phyloP scores from a whole-genome alignment of 1,140 invertebrate species.

The Monomorium pharaonis region DNA sequence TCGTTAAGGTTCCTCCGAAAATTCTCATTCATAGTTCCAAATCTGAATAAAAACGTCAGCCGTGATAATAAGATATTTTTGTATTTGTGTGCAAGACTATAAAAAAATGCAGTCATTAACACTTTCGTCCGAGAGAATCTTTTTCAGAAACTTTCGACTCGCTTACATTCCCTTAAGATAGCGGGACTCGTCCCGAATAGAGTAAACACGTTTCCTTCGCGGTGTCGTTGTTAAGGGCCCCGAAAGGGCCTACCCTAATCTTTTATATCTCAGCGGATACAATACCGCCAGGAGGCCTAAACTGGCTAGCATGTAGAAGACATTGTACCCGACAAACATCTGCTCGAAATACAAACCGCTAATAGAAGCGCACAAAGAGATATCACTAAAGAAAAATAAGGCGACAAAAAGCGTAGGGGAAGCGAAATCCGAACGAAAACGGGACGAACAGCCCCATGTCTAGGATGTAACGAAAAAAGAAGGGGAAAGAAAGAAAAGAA shows the following conservation, averaged over 20 bases:
- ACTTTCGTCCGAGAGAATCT: background rate
- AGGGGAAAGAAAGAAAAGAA: background rate
- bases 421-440: conserved; percentile 15
- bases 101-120: background rate
- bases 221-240: conserved; percentile 48
- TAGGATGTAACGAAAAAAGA: conserved; percentile 17
- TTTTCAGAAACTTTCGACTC: background rate
- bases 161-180: background rate
- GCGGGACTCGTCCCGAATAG: conserved; percentile 36
- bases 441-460: background rate
- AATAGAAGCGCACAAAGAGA: conserved; percentile 81
- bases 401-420: conserved; percentile 13
- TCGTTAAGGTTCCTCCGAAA: background rate
- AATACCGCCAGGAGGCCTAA: conserved; percentile 77
- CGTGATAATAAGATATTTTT: background rate
- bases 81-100: background rate
- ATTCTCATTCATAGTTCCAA: background rate
- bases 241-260: conserved; percentile 73
- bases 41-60: background rate
- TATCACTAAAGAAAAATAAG: conserved; percentile 54
- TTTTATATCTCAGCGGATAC: conserved; percentile 78
- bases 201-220: conserved; percentile 63
- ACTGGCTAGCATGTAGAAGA: conserved; percentile 78
- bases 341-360: conserved; percentile 84
- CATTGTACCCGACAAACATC: conserved; percentile 81